These are phyloP conservation scores for Leptoteleia sp. DNA, from an alignment of 1,140 invertebrate genomes.

Conservation along the genomic window DNA sequence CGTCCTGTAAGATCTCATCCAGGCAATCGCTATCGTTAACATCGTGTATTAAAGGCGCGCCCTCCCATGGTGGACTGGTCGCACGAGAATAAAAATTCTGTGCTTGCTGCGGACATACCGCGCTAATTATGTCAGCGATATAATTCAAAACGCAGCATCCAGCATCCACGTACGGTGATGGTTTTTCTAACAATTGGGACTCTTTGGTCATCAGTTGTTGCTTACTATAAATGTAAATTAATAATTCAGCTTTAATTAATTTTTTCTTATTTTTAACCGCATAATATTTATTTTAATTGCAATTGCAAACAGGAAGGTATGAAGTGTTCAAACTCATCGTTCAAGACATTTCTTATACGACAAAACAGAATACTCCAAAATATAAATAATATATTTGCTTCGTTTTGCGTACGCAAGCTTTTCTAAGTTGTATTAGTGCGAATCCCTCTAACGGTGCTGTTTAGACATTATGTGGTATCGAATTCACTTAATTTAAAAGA, in stretches of 20 bases:
- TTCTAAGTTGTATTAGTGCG: too few relatives aligned
- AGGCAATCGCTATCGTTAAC: conserved; percentile 91
- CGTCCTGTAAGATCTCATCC: conserved; percentile 91
- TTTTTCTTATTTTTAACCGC: too few relatives aligned
- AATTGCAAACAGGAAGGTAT: too few relatives aligned
- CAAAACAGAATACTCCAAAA: too few relatives aligned
- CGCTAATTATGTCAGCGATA: conserved; percentile 85
- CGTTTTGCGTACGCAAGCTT: too few relatives aligned
- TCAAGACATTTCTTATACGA: too few relatives aligned
- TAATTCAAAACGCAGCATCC: conserved; percentile 90
- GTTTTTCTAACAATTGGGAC: conserved; percentile 72
- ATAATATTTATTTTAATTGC: too few relatives aligned
- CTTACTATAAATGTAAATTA: conserved; percentile 68
- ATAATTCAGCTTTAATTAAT: background rate
- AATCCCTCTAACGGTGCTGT: too few relatives aligned
- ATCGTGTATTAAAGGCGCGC: conserved; percentile 86
- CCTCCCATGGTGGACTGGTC: conserved; percentile 89
- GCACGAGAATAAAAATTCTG: conserved; percentile 80
- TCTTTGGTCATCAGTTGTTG: conserved; percentile 77
- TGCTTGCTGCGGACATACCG: conserved; percentile 81
- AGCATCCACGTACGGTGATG: conserved; percentile 86
- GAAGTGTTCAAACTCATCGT: too few relatives aligned
- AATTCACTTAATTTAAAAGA: too few relatives aligned
- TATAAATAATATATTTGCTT: too few relatives aligned
- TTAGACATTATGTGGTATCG: too few relatives aligned